phyloP scores from a whole-genome alignment of 2,113 vertebrate species.

The Lucifuga dentata region DNA sequence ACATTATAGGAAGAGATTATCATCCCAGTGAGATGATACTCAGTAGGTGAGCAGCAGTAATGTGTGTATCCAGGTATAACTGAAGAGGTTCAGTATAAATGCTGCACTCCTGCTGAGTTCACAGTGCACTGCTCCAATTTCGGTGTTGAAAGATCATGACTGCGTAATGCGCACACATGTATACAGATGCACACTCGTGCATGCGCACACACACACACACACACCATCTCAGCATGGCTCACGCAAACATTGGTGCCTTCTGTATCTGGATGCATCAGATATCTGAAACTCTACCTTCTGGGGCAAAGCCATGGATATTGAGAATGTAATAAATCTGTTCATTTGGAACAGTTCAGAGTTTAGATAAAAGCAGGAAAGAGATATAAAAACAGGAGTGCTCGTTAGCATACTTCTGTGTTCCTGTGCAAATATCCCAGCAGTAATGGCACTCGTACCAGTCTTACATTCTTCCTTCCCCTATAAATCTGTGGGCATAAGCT shows the following conservation, averaged over 20 bases:
- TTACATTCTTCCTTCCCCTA: constrained; percentile 42
- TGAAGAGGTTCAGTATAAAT: constrained; percentile 62
- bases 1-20: constrained; percentile 48
- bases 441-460: constrained; percentile 30
- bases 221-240: background rate
- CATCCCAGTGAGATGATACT: constrained; percentile 50
- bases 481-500: constrained; percentile 66
- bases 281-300: background rate
- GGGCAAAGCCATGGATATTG: too few species aligned
- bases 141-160: constrained; percentile 26
- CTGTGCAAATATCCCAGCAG: background rate
- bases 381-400: background rate
- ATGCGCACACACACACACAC: background rate
- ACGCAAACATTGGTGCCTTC: too few species aligned
- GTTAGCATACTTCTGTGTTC: constrained; percentile 11
- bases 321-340: background rate
- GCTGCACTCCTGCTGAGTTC: constrained; percentile 60
- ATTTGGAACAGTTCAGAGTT: background rate
- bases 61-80: constrained; percentile 62
- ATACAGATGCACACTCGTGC: constrained; percentile 1
- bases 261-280: background rate
- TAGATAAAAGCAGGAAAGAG: background rate
- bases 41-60: constrained; percentile 47
- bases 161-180: background rate
- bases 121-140: constrained; percentile 63